phyloP scores from a whole-genome alignment of 2,888 invertebrate genomes.

The Pycnomerus fuliginosus region DNA sequence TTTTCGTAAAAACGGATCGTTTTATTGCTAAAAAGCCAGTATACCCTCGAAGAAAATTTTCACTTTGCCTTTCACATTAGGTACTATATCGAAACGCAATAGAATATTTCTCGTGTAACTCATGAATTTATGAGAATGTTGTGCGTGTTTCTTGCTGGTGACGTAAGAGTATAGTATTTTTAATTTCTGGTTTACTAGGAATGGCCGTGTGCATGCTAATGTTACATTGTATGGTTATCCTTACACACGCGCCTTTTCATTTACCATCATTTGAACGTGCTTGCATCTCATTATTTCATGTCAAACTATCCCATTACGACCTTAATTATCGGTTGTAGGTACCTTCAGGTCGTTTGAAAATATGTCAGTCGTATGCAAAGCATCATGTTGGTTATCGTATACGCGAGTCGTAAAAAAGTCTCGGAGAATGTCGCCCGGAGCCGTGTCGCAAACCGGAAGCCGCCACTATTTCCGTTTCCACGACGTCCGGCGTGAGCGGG shows the following conservation, averaged over 20 bases:
- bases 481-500: constrained; percentile 40
- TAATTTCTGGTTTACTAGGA: constrained; percentile 8
- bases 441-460: constrained; percentile 40
- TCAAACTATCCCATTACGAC: constrained; percentile 25
- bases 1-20: too few relatives aligned
- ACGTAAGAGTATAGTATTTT: constrained; percentile 18
- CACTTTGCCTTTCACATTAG: too few relatives aligned
- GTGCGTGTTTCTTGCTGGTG: constrained; percentile 10
- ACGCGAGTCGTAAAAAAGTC: too few relatives aligned
- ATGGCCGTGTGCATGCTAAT: constrained; percentile 19
- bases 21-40: too few relatives aligned
- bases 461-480: constrained; percentile 45
- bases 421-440: constrained; percentile 26
- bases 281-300: constrained; percentile 34
- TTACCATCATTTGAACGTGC: constrained; percentile 28
- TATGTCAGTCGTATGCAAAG: too few relatives aligned
- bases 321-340: constrained; percentile 25
- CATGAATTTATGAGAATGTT: constrained; percentile 7
- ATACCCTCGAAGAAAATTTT: too few relatives aligned
- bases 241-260: constrained; percentile 33
- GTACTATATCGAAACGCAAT: too few relatives aligned
- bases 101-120: too few relatives aligned
- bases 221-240: constrained; percentile 35
- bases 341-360: too few relatives aligned
- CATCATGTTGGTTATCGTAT: too few relatives aligned